Evolutionary conservation across 2,113 vertebrate genomes (phyloP), one percentile per base, ranked within the genome.

Genomic region (Crotalus viridis): DNA sequence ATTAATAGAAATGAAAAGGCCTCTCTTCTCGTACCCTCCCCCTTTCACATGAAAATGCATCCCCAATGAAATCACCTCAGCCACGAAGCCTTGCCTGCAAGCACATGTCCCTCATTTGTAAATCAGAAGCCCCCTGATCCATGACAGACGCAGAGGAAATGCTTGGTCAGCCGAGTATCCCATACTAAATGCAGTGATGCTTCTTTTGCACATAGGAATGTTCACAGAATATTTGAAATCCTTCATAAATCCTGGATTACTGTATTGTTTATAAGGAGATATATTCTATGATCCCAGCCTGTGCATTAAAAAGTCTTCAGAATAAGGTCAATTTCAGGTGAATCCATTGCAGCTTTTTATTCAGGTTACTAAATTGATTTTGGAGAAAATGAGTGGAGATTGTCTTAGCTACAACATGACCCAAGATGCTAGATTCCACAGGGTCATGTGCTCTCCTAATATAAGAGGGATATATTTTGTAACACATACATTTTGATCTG

Each of bases 1-100:
- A 93, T 94, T 95, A 96, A 95, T 93, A 93, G n/a, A 8, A 94
- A 94, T 85, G 8, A 94, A 95, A 95, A 94, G 91, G 92, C 93
- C 94, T 95, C 93, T 81, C 92, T 92, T 91, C 19, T 88, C 56
- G 92, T 92, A 92, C 95, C 93, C 87, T 91, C 52, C 55, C 69
- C 69, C 90, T 12, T 61, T 39, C 64, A 64, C 21, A 91, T 86
- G 54, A 48, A 94, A 26, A 19, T 12, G 90, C 94, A 52, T 92
- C 95, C 85, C 51, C 2, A 91, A 95, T 90, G 93, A 86, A 33
- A 88, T 85, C 81, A 21, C 87, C 93, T 95, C 59, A 13, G 89
- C 93, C 56, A 90, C 64, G 56, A 94, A 1, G 74, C 93, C 92
- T 39, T 39, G 39, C 85, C 89, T 74, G 90, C 52, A 94, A 94